Evolutionary conservation across 92 coral and sea anemone genomes (phyloP).

Genomic region (Siderastrea siderea): DNA sequence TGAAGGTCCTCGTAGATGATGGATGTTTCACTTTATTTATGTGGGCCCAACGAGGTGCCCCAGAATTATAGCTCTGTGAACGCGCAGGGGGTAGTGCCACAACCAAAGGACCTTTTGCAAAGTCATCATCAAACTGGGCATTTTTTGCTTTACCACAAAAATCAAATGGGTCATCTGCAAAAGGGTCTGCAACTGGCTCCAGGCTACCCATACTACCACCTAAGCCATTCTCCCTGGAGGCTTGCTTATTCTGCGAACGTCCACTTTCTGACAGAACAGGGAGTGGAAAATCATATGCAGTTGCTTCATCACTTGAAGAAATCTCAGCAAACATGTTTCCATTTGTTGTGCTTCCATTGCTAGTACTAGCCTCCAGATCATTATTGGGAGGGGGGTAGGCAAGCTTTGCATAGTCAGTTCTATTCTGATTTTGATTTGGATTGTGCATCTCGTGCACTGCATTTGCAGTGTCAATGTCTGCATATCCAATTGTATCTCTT

Average conservation of each 20-base stretch:
- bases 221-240: slow-evolving; percentile 75
- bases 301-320: slow-evolving; percentile 39
- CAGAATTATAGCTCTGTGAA: slow-evolving; percentile 24
- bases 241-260: slow-evolving; percentile 6
- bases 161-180: slow-evolving; percentile 88
- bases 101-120: slow-evolving; percentile 31
- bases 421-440: slow-evolving; percentile 23
- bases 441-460: slow-evolving; percentile 1
- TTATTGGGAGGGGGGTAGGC: slow-evolving; percentile 78
- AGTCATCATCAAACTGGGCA: slow-evolving; percentile 22
- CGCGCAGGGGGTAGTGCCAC: slow-evolving; percentile 35
- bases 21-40: slow-evolving; percentile 13
- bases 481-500: slow-evolving; percentile 61
- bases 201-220: slow-evolving; percentile 29
- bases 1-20: slow-evolving; percentile 32
- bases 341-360: slow-evolving; percentile 16
- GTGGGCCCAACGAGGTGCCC: slow-evolving; percentile 5
- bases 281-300: slow-evolving; percentile 85
- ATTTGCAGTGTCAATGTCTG: slow-evolving; percentile 65
- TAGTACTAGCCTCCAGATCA: slow-evolving; percentile 27
- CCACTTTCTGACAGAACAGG: slow-evolving; percentile 67
- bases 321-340: slow-evolving; percentile 53
- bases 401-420: slow-evolving; percentile 88
- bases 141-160: background rate
- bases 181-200: slow-evolving; percentile 79